These are phyloP conservation scores for Drosophila subobscura DNA, from an alignment of 1,140 invertebrate species.

Conservation along the genomic window DNA sequence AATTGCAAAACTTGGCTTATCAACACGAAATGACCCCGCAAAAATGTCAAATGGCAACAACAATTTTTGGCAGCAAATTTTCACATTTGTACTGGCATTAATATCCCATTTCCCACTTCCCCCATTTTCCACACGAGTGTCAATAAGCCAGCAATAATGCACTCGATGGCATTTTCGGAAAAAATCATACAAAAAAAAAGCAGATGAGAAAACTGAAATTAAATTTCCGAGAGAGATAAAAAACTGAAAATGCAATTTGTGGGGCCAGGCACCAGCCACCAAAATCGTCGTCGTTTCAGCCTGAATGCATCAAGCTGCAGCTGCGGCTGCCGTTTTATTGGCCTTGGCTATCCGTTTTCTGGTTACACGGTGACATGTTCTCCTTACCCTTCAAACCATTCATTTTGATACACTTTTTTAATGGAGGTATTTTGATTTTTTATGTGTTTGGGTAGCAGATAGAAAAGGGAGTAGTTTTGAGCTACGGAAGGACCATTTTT, in stretches of 20 bases:
- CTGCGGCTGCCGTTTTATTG: slow-evolving; percentile 68
- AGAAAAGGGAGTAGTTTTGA: too few species aligned
- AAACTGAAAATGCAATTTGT: slow-evolving; percentile 77
- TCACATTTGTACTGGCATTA: slow-evolving; percentile 62
- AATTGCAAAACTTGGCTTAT: slow-evolving; percentile 46
- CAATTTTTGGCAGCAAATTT: slow-evolving; percentile 65
- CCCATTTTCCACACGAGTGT: slow-evolving; percentile 21
- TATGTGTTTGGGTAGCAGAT: too few species aligned
- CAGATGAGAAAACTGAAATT: slow-evolving; percentile 53
- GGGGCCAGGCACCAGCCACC: slow-evolving; percentile 31
- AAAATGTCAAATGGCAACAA: slow-evolving; percentile 65
- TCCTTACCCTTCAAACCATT: slow-evolving; percentile 1
- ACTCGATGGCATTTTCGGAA: slow-evolving; percentile 32
- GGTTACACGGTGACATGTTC: slow-evolving; percentile 48
- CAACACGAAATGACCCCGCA: slow-evolving; percentile 33
- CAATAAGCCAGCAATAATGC: slow-evolving; percentile 72
- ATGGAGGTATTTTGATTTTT: too few species aligned
- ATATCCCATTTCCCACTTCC: slow-evolving; percentile 41
- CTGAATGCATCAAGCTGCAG: slow-evolving; percentile 13
- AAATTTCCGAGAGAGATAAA: slow-evolving; percentile 58
- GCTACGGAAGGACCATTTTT: too few species aligned
- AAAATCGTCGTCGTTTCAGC: slow-evolving; percentile 48
- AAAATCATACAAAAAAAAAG: not conserved
- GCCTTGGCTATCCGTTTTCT: slow-evolving; percentile 43
- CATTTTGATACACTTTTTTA: slow-evolving; percentile 2